Base-by-base conservation (phyloP, 2,888 invertebrate species). In the Campopleginae sp. region DNA sequence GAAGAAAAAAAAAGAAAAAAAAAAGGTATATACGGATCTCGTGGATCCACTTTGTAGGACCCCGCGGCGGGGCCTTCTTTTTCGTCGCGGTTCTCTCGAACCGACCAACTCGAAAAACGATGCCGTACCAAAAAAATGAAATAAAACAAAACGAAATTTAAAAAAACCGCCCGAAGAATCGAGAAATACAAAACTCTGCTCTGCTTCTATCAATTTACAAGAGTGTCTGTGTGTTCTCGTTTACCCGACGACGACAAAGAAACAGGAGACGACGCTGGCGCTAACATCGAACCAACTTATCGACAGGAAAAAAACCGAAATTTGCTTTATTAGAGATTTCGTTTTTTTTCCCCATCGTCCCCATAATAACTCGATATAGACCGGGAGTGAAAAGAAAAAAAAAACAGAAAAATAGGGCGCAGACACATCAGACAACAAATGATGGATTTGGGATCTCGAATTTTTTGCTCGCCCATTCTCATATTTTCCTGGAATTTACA, bases 321-420 rank as follows among this genome's bases (percentile, higher is more conserved):
- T 42, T 51, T 72, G 48, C 19, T 72, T 70, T 42, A 80, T 80
- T 54, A 58, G 72, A 12, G 65, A 65, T 72, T 66, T 44, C 17
- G 31, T 51, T 44, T 74, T 58, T 10, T 44, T 70, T 31, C 10
- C 31, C 38, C 23, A 3, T 58, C 42, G 51, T 82, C 65, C 10
- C 61, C 81, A 70, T 79, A 76, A 85, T 75, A 82, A 82, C 66
- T 82, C 82, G 75, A 58, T 23, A 19, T 76, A 38, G 74, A 84
- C 77, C 77, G 61, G 44, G 33, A 23, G 46, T 38, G 46, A 17
- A 27, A 58, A 54, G 23, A 10, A 54, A 38, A 38, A 38, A 38
- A 38, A 10, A 33, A 5, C 6, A 33, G 33, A 38, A 38, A 38
- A 38, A 23, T 7, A 58, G 54, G 54, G 54, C 27, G 38, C 33